These are phyloP conservation scores for Pachyuromys duprasi DNA, from an alignment of 2,797 vertebrate genomes.

Conservation along the genomic window DNA sequence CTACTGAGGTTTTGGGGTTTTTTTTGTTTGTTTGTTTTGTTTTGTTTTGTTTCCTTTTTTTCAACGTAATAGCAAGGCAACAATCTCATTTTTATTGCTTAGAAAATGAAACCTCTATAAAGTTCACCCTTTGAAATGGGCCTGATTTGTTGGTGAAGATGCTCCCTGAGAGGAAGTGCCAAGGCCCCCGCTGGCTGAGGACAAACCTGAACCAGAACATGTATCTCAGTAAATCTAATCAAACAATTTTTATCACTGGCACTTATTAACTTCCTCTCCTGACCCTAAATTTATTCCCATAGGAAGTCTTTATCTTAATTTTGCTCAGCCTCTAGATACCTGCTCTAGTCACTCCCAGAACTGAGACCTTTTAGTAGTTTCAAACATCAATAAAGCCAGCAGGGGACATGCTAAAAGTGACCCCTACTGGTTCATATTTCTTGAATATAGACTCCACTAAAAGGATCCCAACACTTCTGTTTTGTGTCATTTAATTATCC, in stretches of 20 bases:
- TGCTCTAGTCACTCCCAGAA: neutral
- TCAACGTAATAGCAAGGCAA: neutral
- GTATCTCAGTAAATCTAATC: neutral
- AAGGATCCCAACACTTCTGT: neutral
- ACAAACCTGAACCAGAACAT: neutral
- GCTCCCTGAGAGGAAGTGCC: neutral
- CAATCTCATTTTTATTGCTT: conserved; percentile 17
- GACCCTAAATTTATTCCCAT: neutral
- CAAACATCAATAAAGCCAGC: neutral
- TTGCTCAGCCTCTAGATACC: neutral
- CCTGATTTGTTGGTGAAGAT: neutral
- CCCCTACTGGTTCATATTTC: neutral
- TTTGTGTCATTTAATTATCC: neutral
- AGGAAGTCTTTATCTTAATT: neutral
- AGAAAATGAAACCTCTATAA: conserved; percentile 55
- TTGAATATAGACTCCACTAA: neutral
- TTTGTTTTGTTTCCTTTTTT: neutral
- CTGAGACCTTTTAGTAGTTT: neutral
- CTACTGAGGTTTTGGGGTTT: neutral
- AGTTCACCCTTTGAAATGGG: neutral
- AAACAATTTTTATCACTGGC: neutral
- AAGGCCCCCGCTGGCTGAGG: neutral
- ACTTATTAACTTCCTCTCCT: neutral
- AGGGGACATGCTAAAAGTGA: neutral
- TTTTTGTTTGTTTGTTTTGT: neutral